Conservation (phyloP, 2,888 invertebrate species). For the Andrena camellia region DNA sequence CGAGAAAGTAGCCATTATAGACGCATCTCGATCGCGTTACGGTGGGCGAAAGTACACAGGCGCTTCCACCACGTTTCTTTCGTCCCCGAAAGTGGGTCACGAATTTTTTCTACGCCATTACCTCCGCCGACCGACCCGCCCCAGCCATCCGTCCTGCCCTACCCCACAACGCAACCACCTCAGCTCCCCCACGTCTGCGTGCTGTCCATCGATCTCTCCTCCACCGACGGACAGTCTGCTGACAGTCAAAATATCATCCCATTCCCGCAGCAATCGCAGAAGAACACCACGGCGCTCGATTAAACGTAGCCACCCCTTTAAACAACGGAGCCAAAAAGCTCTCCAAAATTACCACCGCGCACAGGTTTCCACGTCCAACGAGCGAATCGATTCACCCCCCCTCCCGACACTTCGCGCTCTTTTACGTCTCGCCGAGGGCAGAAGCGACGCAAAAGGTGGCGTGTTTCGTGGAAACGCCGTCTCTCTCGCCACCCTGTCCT, state of each 20-base stretch:
- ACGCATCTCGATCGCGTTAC: conserved; percentile 50
- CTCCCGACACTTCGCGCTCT: background rate
- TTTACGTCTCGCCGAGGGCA: background rate
- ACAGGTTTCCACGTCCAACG: too few species aligned
- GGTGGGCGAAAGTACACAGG: conserved; percentile 39
- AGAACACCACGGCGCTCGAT: too few species aligned
- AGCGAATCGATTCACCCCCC: too few species aligned
- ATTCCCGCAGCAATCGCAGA: background rate
- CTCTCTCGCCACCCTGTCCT: conserved; percentile 40
- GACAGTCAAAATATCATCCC: conserved; percentile 52
- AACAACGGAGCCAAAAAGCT: too few species aligned
- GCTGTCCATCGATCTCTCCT: conserved; percentile 65
- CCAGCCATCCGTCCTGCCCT: conserved; percentile 75
- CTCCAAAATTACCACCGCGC: too few species aligned
- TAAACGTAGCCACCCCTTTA: too few species aligned
- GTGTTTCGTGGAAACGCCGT: conserved; percentile 1
- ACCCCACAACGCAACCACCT: conserved; percentile 75
- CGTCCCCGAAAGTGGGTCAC: conserved; percentile 69
- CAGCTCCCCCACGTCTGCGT: conserved; percentile 52
- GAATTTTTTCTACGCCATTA: conserved; percentile 74
- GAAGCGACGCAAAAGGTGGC: background rate
- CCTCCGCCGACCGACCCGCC: conserved; percentile 55
- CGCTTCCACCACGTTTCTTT: conserved; percentile 63
- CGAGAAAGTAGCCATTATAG: conserved; percentile 40
- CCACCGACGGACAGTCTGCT: conserved; percentile 36